Evolutionary conservation across 1,140 invertebrate species (phyloP), one percentile per base, ranked within the genome.

Genomic region (Saccostrea glomerata): DNA sequence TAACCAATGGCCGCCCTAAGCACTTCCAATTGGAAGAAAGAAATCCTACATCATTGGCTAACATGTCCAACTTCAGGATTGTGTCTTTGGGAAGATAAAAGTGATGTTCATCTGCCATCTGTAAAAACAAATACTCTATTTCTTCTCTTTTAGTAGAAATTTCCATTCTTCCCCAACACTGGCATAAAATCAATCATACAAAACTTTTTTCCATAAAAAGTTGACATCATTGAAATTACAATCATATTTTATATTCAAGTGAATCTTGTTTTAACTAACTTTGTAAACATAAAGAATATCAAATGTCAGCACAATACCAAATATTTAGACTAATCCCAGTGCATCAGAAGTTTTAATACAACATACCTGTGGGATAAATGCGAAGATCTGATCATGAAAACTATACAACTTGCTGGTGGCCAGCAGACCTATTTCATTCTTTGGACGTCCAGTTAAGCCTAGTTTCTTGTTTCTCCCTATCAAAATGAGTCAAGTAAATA

Each of bases 341-440:
- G 20, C n/a, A 20, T 82, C 17, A 17, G 30, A 77, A 15, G 7
- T 1, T 23, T 13, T 5, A 40, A 73, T 7, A 89, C 9, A 70
- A 92, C 94, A 96, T 96, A 99, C 98, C 97, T 99, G 98, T 66
- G 99, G 99, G 13, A 98, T 99, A 94, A 99, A 99, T 2, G 98
- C 98, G 95, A 99, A 98, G 91, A 99, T 98, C 93, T 97, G 97
- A 95, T 99, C 98, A 92, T 99, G 98, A 25, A 99, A 95, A 15
- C 98, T 97, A 95, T 99, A 99, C 58, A 99, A 95, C 96, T 99
- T 99, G 95, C 98, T 99, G n/a, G 99, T 99, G 94, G 98, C 98
- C 9, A 99, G 95, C 90, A 99, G 98, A 91, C 99, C 99, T 66
- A 99, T 98, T 94, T 99, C 98, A 89, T 97, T 96, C 0, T 98